phyloP scores from a whole-genome alignment of 2,113 vertebrate genomes.

The Calcarius ornatus region DNA sequence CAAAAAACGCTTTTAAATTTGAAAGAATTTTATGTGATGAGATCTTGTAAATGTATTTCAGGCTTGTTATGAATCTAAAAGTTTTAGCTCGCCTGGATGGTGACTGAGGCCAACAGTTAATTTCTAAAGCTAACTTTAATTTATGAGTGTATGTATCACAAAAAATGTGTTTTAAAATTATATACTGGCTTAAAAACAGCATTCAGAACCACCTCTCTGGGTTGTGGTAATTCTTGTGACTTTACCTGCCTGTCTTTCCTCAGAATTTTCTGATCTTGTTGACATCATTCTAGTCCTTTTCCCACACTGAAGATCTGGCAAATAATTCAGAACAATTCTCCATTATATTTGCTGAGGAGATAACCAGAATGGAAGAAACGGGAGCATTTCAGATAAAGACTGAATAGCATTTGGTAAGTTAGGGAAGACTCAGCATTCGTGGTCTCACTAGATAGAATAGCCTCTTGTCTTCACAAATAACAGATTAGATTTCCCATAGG shows the following conservation, averaged over 20 bases:
- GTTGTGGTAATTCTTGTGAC: not conserved
- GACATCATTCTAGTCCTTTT: not conserved
- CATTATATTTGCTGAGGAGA: not conserved
- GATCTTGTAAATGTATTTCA: constrained; percentile 39
- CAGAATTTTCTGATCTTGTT: not conserved
- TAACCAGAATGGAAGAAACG: not conserved
- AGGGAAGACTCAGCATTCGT: rapidly evolving
- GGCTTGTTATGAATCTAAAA: constrained; percentile 33
- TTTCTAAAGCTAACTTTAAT: not conserved
- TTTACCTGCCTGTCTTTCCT: not conserved
- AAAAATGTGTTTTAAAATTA: not conserved
- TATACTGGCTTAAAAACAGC: not conserved
- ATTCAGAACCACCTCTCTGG: not conserved
- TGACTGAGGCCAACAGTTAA: not conserved
- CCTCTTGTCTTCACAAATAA: not conserved
- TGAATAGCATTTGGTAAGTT: not conserved
- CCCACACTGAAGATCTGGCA: not conserved
- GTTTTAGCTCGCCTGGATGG: constrained; percentile 12
- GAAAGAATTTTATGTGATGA: constrained; percentile 9
- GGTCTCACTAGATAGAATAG: not conserved
- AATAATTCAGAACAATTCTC: not conserved
- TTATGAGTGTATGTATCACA: not conserved
- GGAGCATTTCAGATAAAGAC: not conserved
- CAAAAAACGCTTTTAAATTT: constrained; percentile 26
- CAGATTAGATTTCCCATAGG: not conserved